A percentile compares a stretch with the other conserved stretches of the same genome.
Conservation (phyloP, 2,113 vertebrate genomes). For the Rhinopomastus cyanomelas region DNA sequence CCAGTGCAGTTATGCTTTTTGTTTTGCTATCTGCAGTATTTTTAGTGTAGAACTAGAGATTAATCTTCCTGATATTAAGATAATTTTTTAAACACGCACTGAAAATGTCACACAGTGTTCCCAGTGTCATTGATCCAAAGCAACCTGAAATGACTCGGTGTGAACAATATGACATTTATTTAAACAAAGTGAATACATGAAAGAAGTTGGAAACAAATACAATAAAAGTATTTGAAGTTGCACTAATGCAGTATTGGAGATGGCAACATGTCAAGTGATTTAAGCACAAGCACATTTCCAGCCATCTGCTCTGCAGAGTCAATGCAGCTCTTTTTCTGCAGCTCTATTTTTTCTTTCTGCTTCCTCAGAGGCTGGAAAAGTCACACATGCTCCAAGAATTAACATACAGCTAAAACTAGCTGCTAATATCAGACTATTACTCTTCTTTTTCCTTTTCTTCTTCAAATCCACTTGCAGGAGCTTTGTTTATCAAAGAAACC, state of each 20-base stretch:
- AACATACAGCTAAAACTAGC: background rate
- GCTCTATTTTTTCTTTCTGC: background rate
- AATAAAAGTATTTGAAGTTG: slow-evolving; percentile 52
- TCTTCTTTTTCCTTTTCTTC: no score
- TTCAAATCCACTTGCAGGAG: no score
- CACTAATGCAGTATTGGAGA: slow-evolving; percentile 40
- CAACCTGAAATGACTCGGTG: slow-evolving; percentile 8
- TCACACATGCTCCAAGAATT: background rate
- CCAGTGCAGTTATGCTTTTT: background rate
- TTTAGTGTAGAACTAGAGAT: background rate
- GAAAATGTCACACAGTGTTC: background rate
- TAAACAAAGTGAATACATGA: slow-evolving; percentile 13
- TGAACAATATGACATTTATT: slow-evolving; percentile 25
- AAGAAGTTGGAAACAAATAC: slow-evolving; percentile 46
- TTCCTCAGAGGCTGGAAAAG: background rate
- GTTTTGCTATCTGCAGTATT: background rate
- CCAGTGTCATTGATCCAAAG: slow-evolving; percentile 6
- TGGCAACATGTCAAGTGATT: slow-evolving; percentile 35
- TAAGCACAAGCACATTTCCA: background rate
- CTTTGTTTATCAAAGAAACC: background rate
- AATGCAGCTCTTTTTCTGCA: background rate
- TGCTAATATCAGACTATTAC: background rate
- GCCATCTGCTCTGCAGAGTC: background rate
- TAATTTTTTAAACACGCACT: background rate
- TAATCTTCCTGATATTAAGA: background rate